phyloP scores from a whole-genome alignment of 2,113 vertebrate species.

The Balaeniceps rex region DNA sequence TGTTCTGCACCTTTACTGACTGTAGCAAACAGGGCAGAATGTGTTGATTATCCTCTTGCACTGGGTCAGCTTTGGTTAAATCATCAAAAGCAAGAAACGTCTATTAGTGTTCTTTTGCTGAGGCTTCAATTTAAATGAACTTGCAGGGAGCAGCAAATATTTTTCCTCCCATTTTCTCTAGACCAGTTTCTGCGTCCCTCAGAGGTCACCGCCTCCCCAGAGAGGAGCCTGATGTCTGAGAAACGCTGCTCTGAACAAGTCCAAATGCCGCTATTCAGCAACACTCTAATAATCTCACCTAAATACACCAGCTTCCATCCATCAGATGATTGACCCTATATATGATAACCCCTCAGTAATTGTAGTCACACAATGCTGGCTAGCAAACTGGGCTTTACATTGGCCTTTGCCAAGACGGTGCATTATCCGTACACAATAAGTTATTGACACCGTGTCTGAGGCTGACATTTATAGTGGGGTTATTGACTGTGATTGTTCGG shows the following conservation, averaged over 20 bases:
- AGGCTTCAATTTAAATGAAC: background rate
- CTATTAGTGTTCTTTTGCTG: background rate
- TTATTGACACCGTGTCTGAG: background rate
- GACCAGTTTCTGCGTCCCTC: background rate
- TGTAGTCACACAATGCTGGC: background rate
- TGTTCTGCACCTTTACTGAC: background rate
- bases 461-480: background rate
- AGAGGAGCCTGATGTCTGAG: background rate
- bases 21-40: background rate
- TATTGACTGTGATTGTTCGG: background rate
- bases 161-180: background rate
- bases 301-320: background rate
- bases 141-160: constrained; percentile 36
- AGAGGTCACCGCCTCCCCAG: background rate
- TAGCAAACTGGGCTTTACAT: background rate
- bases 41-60: background rate
- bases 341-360: background rate
- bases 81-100: background rate
- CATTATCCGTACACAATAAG: background rate
- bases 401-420: background rate
- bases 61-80: constrained; percentile 5
- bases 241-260: background rate
- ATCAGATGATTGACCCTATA: rapidly evolving
- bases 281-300: background rate
- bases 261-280: background rate